Evolutionary conservation across 2,113 vertebrate genomes (phyloP).

Genomic region (Craseonycteris thonglongyai): DNA sequence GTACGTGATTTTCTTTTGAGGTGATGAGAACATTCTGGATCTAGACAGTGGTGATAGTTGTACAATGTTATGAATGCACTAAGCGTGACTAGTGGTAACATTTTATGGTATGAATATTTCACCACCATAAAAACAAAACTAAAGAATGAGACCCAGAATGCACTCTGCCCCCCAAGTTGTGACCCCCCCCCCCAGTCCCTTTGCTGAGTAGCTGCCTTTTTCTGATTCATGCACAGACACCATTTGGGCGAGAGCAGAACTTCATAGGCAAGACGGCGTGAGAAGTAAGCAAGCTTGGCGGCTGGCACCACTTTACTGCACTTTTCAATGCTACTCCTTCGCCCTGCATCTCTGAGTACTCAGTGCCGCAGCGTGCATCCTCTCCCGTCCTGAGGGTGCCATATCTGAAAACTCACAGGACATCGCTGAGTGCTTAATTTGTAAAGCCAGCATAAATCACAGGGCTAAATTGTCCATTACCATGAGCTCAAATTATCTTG

Average conservation of each 20-base stretch:
- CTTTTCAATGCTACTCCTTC: background rate
- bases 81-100: background rate
- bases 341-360: background rate
- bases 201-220: background rate
- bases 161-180: background rate
- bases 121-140: background rate
- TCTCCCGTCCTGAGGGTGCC: background rate
- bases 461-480: background rate
- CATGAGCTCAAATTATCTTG: background rate
- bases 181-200: background rate
- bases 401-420: background rate
- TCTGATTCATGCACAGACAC: background rate
- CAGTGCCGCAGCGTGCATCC: fast-evolving
- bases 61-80: background rate
- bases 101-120: background rate
- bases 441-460: slow-evolving; percentile 32
- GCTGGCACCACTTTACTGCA: background rate
- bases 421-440: background rate
- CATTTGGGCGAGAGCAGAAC: background rate
- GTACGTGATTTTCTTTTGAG: background rate
- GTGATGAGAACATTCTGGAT: background rate
- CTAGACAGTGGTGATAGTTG: background rate
- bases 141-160: background rate
- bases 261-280: background rate
- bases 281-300: background rate